Evolutionary conservation across 2,113 vertebrate species (phyloP), one percentile per base, ranked within the genome.

Genomic region (Triplophysa siluroides): DNA sequence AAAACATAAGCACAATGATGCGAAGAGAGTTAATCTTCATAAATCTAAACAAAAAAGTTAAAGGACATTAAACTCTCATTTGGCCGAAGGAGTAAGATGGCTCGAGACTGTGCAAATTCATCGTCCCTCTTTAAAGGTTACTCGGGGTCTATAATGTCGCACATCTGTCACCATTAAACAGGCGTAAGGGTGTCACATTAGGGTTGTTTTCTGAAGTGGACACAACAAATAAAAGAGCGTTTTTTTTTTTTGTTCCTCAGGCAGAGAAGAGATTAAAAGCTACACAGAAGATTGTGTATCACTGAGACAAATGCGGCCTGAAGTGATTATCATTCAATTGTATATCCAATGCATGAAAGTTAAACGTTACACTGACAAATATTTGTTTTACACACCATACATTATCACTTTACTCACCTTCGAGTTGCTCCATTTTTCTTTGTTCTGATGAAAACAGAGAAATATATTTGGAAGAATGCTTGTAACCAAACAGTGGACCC

Each of bases 91-190:
- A 56, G 66, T 56, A 80, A 74, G 71, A 66, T 21, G 33, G 18
- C 45, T 74, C 33, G 38, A 11, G 47, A 14, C 16, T n/a, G n/a
- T 18, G n/a, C 50, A 47, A 41, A 72, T 80, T 65, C 38, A 62
- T 74, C 21, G 41, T 73, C 71, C 26, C 52, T 64, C 69, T 80
- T 79, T 73, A 41, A 75, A 80, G 33, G 71, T 60, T 76, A 67
- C 52, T 60, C 29, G 41, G 18, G 64, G 52, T 69, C 24, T 60
- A 41, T 81, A 81, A 76, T 81, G 24, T 60, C 64, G 62, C 38
- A 29, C 64, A 68, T 76, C 72, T 62, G 64, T 76, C 64, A 81
- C 72, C 47, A 73, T 79, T 79, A 72, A 33, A 70, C n/a, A 63
- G 18, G 58, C n/a, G 19, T 21, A 52, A 38, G 60, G 62, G 60